Conservation (phyloP, 2,888 invertebrate species). For the Tethea ocularis region DNA sequence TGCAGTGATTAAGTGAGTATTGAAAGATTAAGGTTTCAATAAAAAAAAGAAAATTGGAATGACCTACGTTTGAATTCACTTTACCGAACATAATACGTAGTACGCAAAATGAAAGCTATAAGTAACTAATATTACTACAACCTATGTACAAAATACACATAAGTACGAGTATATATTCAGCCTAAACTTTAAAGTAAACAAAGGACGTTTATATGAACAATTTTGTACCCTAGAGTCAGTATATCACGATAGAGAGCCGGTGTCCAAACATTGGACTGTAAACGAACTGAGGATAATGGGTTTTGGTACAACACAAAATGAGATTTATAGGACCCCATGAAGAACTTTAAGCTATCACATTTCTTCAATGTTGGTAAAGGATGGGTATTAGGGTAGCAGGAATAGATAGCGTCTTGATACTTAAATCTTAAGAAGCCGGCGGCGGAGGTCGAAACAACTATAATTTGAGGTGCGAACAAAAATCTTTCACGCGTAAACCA, state of each 20-base stretch:
- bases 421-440: not conserved
- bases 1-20: not conserved
- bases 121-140: no score
- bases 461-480: no score
- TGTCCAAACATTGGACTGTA: constrained; percentile 35
- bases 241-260: constrained; percentile 22
- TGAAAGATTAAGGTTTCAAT: not conserved
- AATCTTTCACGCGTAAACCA: no score
- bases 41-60: not conserved
- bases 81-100: no score
- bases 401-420: not conserved
- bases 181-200: not conserved
- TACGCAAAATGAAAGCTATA: no score
- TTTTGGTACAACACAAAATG: constrained; percentile 38
- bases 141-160: no score
- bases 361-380: constrained; percentile 32
- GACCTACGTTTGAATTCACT: no score
- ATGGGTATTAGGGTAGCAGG: not conserved
- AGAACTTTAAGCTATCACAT: constrained; percentile 43
- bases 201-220: constrained; percentile 14
- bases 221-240: constrained; percentile 16
- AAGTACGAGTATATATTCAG: not conserved
- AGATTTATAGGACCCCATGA: constrained; percentile 44
- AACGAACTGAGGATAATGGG: constrained; percentile 44
- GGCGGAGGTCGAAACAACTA: no score